Evolutionary conservation across 1,140 invertebrate genomes (phyloP).

Genomic region (Trachymyrmex cornetzi): DNA sequence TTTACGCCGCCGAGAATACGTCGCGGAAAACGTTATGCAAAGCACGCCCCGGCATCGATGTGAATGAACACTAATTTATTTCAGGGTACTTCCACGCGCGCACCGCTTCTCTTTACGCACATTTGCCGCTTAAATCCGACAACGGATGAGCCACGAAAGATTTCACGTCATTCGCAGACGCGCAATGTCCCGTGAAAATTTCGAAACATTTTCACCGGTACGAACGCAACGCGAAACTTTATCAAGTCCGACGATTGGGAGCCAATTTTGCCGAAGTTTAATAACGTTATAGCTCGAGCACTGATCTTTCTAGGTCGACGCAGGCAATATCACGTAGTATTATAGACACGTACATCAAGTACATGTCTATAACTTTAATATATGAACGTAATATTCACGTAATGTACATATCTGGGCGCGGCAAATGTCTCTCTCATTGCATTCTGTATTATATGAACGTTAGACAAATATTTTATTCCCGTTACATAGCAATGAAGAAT

Average conservation of each 20-base stretch:
- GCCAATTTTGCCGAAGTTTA: conserved; percentile 52
- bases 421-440: background rate
- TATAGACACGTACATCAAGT: conserved; percentile 42
- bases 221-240: conserved; percentile 23
- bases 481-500: background rate
- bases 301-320: conserved; percentile 47
- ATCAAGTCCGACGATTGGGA: conserved; percentile 46
- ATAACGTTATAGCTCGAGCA: conserved; percentile 37
- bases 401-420: background rate
- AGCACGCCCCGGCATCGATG: conserved; percentile 64
- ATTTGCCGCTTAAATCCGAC: conserved; percentile 58
- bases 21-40: conserved; percentile 70
- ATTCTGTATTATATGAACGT: background rate
- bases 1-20: conserved; percentile 67
- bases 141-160: conserved; percentile 60
- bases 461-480: background rate
- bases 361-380: conserved; percentile 41
- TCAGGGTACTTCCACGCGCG: conserved; percentile 37
- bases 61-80: conserved; percentile 72
- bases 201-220: background rate
- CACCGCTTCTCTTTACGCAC: background rate
- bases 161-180: conserved; percentile 43
- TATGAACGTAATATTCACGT: conserved; percentile 40
- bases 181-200: conserved; percentile 56
- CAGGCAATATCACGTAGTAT: conserved; percentile 36